These are phyloP conservation scores for Sebastes vulpes DNA, from an alignment of 2,797 vertebrate genomes.

Conservation along the genomic window DNA sequence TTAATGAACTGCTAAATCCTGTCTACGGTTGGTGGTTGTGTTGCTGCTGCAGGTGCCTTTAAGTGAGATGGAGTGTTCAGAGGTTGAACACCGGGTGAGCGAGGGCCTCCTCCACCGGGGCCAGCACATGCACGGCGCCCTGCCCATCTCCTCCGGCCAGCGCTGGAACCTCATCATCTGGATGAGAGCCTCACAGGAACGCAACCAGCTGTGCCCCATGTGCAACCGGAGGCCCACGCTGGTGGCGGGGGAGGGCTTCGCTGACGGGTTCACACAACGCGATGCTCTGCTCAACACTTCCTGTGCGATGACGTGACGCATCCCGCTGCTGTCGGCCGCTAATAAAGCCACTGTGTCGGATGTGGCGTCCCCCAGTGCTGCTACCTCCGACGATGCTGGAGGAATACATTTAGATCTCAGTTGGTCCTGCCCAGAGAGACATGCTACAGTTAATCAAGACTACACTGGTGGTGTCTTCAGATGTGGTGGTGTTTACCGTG, in stretches of 20 bases:
- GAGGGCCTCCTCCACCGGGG: constrained; percentile 93
- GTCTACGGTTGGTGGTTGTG: background rate
- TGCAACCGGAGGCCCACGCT: constrained; percentile 88
- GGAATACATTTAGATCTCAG: background rate
- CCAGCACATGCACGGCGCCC: constrained; percentile 94
- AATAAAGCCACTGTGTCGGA: background rate
- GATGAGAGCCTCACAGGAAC: constrained; percentile 91
- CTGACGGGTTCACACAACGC: constrained; percentile 91
- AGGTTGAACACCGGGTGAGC: constrained; percentile 86
- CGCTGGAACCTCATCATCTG: constrained; percentile 97
- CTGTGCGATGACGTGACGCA: constrained; percentile 66
- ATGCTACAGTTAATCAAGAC: background rate
- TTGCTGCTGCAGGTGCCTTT: constrained; percentile 83
- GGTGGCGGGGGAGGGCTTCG: constrained; percentile 87
- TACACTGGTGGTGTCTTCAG: background rate
- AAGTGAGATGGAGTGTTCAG: constrained; percentile 85
- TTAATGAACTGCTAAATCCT: too few relatives aligned
- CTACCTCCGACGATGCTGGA: background rate
- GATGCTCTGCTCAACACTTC: background rate
- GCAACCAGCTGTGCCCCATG: constrained; percentile 95
- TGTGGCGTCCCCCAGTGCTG: background rate
- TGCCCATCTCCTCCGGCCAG: constrained; percentile 90
- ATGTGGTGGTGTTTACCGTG: too few relatives aligned
- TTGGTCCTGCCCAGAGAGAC: too few relatives aligned
- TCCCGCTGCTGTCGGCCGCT: background rate